Conservation (phyloP, 1,140 invertebrate genomes). For the Drosophila ogumai region DNA sequence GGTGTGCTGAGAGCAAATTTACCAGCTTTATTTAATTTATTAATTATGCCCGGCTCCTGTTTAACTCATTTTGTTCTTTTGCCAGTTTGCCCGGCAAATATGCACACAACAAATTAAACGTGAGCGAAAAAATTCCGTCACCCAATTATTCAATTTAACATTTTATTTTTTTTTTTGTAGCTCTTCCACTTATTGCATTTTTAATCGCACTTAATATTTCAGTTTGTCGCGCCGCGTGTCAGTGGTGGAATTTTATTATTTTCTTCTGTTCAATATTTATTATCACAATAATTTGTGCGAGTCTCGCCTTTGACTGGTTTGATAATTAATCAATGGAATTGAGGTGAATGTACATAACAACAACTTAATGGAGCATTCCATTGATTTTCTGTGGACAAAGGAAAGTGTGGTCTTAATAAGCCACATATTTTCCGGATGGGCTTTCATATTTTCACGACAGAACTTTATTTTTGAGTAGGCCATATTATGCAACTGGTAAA, state of each 20-base stretch:
- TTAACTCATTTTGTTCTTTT: conserved; percentile 51
- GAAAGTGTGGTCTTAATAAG: conserved; percentile 10
- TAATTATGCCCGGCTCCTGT: conserved; percentile 53
- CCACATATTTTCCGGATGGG: not conserved
- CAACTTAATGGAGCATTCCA: conserved; percentile 19
- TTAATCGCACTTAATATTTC: conserved; percentile 71
- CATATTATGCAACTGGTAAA: not conserved
- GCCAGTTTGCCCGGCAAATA: conserved; percentile 26
- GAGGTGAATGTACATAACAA: conserved; percentile 5
- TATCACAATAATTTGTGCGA: conserved; percentile 65
- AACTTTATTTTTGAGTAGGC: not conserved
- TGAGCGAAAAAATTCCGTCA: conserved; percentile 27
- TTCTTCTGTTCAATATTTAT: conserved; percentile 66
- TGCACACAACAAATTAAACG: conserved; percentile 35
- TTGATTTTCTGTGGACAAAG: not conserved
- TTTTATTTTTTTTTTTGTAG: conserved; percentile 32
- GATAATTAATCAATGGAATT: conserved; percentile 43
- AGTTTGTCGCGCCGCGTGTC: conserved; percentile 49
- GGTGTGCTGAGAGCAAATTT: conserved; percentile 33
- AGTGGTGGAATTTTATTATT: conserved; percentile 55
- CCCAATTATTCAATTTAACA: conserved; percentile 53
- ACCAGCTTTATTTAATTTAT: conserved; percentile 51
- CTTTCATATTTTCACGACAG: not conserved
- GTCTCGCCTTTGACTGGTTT: conserved; percentile 33
- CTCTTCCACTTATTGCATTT: conserved; percentile 61